Conservation (phyloP, 2,888 invertebrate genomes). For the Agrotis puta region DNA sequence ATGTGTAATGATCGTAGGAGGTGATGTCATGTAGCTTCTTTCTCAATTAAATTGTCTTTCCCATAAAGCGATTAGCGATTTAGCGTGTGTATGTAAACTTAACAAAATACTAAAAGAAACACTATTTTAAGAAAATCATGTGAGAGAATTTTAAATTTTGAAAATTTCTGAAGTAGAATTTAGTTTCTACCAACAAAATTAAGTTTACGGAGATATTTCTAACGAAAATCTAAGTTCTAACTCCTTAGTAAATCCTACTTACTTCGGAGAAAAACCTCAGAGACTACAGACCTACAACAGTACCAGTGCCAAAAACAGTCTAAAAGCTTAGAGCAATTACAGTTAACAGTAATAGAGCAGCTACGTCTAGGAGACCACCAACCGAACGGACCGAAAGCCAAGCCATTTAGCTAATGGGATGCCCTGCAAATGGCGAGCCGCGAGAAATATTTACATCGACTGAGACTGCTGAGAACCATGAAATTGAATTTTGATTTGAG, state of each 20-base stretch:
- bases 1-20: too few relatives aligned
- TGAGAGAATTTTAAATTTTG: background rate
- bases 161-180: background rate
- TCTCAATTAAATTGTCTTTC: background rate
- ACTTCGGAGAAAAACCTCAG: slow-evolving; percentile 14
- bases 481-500: slow-evolving; percentile 34
- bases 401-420: slow-evolving; percentile 52
- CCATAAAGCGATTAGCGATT: too few relatives aligned
- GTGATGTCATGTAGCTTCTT: too few relatives aligned
- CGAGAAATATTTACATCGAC: slow-evolving; percentile 38
- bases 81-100: too few relatives aligned
- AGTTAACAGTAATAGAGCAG: slow-evolving; percentile 42
- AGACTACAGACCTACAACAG: slow-evolving; percentile 8
- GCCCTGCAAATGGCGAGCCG: slow-evolving; percentile 38
- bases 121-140: background rate
- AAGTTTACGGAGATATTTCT: background rate
- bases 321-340: slow-evolving; percentile 52
- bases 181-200: background rate
- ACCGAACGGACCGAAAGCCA: slow-evolving; percentile 20
- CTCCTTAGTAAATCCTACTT: too few relatives aligned
- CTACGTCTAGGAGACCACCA: slow-evolving; percentile 47
- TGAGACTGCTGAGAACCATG: slow-evolving; percentile 1
- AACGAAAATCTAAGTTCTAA: background rate
- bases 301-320: slow-evolving; percentile 10
- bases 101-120: too few relatives aligned